phyloP scores from a whole-genome alignment of 1,140 invertebrate genomes.

The Mya arenaria region DNA sequence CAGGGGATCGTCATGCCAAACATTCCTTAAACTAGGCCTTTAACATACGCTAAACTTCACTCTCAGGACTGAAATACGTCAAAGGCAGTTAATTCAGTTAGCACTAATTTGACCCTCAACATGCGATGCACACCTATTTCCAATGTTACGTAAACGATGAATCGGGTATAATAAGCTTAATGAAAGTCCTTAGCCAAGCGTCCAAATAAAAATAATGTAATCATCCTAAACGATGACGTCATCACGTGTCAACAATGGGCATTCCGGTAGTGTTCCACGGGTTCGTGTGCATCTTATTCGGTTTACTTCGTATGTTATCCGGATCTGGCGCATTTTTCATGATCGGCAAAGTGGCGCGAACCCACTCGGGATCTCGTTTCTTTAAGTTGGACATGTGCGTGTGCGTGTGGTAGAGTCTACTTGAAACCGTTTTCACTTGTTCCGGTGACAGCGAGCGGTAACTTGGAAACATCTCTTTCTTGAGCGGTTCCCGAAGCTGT shows the following conservation, averaged over 20 bases:
- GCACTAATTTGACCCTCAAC: no score
- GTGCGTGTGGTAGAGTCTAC: slow-evolving; percentile 51
- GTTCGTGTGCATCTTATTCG: slow-evolving; percentile 47
- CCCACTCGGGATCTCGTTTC: slow-evolving; percentile 34
- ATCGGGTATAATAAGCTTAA: no score
- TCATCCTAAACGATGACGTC: background rate
- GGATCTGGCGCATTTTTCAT: slow-evolving; percentile 50
- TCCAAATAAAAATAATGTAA: background rate
- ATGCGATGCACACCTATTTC: no score
- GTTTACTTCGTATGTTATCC: slow-evolving; percentile 27
- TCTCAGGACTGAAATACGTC: no score
- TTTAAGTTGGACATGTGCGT: slow-evolving; percentile 54
- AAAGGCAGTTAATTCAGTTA: no score
- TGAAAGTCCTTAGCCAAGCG: no score
- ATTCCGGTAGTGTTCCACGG: slow-evolving; percentile 47
- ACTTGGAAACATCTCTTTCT: slow-evolving; percentile 47
- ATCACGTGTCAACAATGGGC: slow-evolving; percentile 36
- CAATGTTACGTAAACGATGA: no score
- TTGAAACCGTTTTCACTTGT: slow-evolving; percentile 46
- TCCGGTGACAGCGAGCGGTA: slow-evolving; percentile 49
- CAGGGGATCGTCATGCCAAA: no score
- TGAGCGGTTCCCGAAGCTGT: slow-evolving; percentile 43
- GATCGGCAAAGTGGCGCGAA: slow-evolving; percentile 37
- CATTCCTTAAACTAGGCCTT: no score
- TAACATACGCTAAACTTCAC: no score